These are phyloP conservation scores for Poecilobothrus nobilitatus DNA, from an alignment of 2,888 invertebrate species.

Conservation along the genomic window DNA sequence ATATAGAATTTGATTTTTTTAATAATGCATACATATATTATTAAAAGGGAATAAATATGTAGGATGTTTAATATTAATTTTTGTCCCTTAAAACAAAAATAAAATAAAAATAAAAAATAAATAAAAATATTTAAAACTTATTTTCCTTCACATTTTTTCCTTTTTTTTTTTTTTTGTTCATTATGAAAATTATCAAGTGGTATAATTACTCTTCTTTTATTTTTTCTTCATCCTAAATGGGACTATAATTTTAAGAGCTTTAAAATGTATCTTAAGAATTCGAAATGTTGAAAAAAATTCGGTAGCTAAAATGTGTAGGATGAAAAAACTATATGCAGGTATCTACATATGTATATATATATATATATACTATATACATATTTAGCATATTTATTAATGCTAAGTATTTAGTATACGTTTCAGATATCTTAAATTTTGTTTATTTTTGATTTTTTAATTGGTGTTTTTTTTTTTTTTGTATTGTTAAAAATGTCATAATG, in stretches of 20 bases:
- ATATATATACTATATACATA: background rate
- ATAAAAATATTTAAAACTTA: too few species aligned
- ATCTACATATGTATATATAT: background rate
- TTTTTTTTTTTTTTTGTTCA: background rate
- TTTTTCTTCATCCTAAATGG: too few species aligned
- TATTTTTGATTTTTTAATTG: background rate
- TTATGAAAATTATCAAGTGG: background rate
- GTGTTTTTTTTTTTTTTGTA: too few species aligned
- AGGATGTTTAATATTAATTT: constrained; percentile 3
- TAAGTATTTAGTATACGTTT: background rate
- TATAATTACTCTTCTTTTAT: background rate
- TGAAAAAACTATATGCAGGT: background rate
- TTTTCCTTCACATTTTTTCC: too few species aligned
- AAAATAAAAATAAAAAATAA: too few species aligned
- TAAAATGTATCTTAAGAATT: background rate
- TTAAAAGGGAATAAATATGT: background rate
- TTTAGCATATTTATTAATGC: background rate
- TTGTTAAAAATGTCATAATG: background rate
- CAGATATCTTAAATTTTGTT: background rate
- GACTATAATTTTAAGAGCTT: background rate
- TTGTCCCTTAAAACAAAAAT: background rate
- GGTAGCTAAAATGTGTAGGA: constrained; percentile 6
- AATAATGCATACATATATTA: background rate
- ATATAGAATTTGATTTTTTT: background rate
- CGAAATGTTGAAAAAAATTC: background rate